These are phyloP conservation scores for Teleopsis dalmanni DNA, from an alignment of 1,140 invertebrate genomes.

Conservation along the genomic window DNA sequence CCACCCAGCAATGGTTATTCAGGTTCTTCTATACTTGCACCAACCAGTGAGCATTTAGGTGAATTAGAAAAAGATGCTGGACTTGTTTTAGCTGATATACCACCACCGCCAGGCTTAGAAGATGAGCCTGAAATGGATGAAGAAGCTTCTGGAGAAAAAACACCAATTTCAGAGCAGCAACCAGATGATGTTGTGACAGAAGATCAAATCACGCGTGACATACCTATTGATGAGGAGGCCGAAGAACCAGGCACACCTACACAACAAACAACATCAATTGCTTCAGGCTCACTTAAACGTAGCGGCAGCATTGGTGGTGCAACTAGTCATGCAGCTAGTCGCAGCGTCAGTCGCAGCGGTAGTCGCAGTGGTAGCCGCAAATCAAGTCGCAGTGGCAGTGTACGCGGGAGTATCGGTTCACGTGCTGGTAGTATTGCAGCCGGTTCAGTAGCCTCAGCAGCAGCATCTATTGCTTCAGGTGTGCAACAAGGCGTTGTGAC, in stretches of 20 bases:
- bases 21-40: conserved; percentile 36
- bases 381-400: conserved; percentile 23
- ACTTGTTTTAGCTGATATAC: conserved; percentile 24
- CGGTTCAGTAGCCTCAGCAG: conserved; percentile 9
- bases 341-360: conserved; percentile 22
- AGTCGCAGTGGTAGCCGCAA: conserved; percentile 14
- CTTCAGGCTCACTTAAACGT: conserved; percentile 17
- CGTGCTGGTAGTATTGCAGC: conserved; percentile 18
- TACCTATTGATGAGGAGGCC: conserved; percentile 11
- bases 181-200: conserved; percentile 29
- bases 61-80: conserved; percentile 18
- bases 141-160: background rate
- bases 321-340: conserved; percentile 31
- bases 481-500: conserved; percentile 1
- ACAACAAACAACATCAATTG: conserved; percentile 16
- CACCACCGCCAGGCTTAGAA: conserved; percentile 19
- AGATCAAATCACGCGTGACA: conserved; percentile 19
- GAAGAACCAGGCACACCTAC: conserved; percentile 12
- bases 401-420: conserved; percentile 18
- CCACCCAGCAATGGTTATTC: conserved; percentile 40
- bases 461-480: conserved; percentile 12
- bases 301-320: conserved; percentile 4
- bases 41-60: conserved; percentile 32
- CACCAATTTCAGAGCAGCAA: conserved; percentile 20
- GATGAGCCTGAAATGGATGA: conserved; percentile 13